phyloP scores from a whole-genome alignment of 2,797 vertebrate species.

The Eurystomus glaucurus region DNA sequence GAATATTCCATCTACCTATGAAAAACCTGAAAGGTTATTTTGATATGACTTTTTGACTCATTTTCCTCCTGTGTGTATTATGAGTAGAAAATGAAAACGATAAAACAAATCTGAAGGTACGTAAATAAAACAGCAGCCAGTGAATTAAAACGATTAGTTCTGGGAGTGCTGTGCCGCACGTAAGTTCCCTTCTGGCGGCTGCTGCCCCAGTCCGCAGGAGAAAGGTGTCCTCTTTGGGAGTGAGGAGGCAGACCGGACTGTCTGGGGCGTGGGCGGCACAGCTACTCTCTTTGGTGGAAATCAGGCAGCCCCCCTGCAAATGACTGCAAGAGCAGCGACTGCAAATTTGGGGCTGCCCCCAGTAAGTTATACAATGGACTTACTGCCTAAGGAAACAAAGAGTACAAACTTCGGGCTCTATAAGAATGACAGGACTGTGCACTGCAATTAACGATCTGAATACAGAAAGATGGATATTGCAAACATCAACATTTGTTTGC shows the following conservation, averaged over 20 bases:
- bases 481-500: neutral
- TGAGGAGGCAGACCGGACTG: neutral
- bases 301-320: neutral
- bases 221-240: neutral
- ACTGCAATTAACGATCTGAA: neutral
- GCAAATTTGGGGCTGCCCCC: neutral
- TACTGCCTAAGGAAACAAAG: neutral
- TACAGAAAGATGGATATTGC: neutral
- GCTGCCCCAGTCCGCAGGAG: neutral
- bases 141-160: neutral
- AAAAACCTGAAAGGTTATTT: conserved; percentile 48
- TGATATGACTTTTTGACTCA: neutral
- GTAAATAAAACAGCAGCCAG: neutral
- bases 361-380: neutral
- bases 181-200: neutral
- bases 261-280: no score
- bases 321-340: neutral
- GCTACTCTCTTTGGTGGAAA: neutral
- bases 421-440: neutral
- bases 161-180: neutral
- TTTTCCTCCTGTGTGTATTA: neutral
- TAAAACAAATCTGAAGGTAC: neutral
- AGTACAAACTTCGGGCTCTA: neutral
- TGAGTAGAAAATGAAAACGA: conserved; percentile 6
- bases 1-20: conserved; percentile 20